Conservation (phyloP, 2,797 vertebrate genomes). For the Pantherophis alleghaniensis region DNA sequence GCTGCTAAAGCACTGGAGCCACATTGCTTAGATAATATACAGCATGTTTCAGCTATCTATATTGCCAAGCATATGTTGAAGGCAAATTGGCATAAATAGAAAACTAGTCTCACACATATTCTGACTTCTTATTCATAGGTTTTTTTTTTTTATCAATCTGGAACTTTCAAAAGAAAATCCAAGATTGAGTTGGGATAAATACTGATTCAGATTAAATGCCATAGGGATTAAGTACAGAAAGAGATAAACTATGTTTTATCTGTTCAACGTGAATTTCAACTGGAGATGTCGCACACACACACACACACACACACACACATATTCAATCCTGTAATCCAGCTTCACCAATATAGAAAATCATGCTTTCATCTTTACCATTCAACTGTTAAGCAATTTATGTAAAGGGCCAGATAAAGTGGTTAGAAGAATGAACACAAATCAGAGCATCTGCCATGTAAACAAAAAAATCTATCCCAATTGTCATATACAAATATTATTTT, state of each 20-base stretch:
- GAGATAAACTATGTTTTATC: neutral
- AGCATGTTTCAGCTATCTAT: neutral
- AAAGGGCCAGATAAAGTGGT: neutral
- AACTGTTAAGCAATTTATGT: neutral
- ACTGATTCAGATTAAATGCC: neutral
- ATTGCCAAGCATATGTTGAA: neutral
- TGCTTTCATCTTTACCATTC: neutral
- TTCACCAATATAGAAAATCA: neutral
- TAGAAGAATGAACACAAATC: neutral
- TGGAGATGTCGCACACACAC: neutral
- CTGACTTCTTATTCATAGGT: neutral
- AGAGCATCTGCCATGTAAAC: neutral
- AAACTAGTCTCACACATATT: neutral
- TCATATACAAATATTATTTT: neutral
- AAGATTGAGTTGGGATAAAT: neutral
- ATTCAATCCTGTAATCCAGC: neutral
- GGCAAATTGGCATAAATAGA: neutral
- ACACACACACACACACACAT: neutral
- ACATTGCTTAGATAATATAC: neutral
- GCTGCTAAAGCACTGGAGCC: neutral
- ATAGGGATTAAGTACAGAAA: neutral
- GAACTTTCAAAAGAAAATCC: neutral
- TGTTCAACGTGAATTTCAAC: neutral
- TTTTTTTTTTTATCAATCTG: neutral
- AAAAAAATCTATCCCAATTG: neutral